phyloP scores from a whole-genome alignment of 2,113 vertebrate species.

The Malaclemys terrapin region DNA sequence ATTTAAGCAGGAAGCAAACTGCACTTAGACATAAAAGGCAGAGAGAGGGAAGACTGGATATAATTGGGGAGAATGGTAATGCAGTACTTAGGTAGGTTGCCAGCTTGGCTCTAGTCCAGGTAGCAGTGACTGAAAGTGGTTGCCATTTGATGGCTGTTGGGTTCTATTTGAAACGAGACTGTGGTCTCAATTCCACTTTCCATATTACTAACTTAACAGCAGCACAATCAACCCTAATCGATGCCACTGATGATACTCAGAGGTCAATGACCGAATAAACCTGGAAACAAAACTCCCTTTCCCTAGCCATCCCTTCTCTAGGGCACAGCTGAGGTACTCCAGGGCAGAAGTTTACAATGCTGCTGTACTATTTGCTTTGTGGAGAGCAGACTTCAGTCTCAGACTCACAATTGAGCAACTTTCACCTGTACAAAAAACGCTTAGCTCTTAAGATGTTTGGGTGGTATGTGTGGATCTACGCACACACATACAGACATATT shows the following conservation, averaged over 20 bases:
- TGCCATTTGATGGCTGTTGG: accelerated
- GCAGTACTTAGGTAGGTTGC: accelerated
- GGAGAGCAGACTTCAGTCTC: background rate
- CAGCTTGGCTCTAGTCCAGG: accelerated
- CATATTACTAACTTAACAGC: accelerated
- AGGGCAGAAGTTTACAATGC: accelerated
- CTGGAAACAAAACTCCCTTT: background rate
- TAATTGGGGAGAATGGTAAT: accelerated
- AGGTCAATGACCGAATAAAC: accelerated
- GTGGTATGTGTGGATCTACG: background rate
- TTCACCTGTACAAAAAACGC: background rate
- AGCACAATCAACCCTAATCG: accelerated
- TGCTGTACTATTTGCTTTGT: accelerated
- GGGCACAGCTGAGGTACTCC: accelerated
- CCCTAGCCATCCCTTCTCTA: background rate
- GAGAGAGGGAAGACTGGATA: background rate
- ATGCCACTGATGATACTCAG: accelerated
- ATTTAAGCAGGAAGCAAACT: background rate
- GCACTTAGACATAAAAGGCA: background rate
- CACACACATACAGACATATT: background rate
- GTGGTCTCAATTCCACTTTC: accelerated
- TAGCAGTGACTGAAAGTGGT: accelerated
- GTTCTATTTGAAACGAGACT: background rate
- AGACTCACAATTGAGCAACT: background rate
- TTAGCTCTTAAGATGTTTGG: background rate